Evolutionary conservation across 2,113 vertebrate genomes (phyloP), one percentile per base, ranked within the genome.

Genomic region (Orcinus orca): DNA sequence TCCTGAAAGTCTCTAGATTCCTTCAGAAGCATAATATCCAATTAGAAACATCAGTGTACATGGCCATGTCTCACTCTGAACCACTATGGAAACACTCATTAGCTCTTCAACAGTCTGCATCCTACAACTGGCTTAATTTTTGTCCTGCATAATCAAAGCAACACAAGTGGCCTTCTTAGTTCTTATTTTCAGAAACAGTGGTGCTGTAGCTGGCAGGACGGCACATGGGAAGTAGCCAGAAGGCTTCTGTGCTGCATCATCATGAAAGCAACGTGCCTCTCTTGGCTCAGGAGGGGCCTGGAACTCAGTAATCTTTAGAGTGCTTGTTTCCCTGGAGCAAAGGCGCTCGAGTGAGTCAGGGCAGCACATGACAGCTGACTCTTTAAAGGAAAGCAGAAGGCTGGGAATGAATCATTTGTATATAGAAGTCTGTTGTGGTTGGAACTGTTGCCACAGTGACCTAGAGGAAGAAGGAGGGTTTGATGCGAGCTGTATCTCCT

Each of bases 381-480:
- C 93, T 80, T 86, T 6, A 71, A 93, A 79, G 89, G 53, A 86
- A 95, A 93, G 63, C 83, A 93, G 92, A 85, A 93, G 68, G 73
- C 90, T 92, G 47, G 60, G 87, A 81, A 76, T 91, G 94, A 98
- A 77, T 97, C 96, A 93, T 58, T 70, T 70, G 53, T 93, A 44
- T 38, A 55, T 2, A 55, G 79, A 1, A 90, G 53, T 68, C 38
- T 38, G 17, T 41, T 86, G 81, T 41, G 20, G 62, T 67, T 71
- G n/a, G 86, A 76, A 83, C 18, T 47, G 53, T 47, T 84, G 65
- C 53, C 67, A 90, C 70, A 94, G 60, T 65, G 70, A 68, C 38
- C 62, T 47, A 84, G 63, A 58, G 80, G 14, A 44, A 73, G 86
- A 53, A 8, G 3, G 53, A 82, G 82, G 18, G 60, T 7, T 80